Evolutionary conservation across 2,888 invertebrate genomes (phyloP).

Genomic region (Calliopum simillimum): DNA sequence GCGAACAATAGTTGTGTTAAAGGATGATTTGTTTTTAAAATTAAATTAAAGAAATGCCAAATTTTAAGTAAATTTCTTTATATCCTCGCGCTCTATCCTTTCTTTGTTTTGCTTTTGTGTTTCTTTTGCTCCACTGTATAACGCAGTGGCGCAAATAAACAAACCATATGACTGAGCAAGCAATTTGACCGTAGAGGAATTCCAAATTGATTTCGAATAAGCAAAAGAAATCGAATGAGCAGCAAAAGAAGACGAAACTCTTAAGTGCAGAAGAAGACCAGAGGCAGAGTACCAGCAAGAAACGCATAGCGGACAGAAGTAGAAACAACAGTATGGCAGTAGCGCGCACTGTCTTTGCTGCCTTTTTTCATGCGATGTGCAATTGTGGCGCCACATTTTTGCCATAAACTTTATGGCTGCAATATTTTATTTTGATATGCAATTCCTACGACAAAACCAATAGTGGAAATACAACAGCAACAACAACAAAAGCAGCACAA

Average conservation of each 20-base stretch:
- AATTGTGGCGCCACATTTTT: conserved; percentile 29
- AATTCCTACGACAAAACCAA: background rate
- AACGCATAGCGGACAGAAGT: background rate
- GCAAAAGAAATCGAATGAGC: background rate
- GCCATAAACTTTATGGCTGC: conserved; percentile 20
- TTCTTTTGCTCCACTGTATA: too few relatives aligned
- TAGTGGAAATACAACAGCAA: background rate
- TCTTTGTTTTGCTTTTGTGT: too few relatives aligned
- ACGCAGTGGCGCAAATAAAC: too few relatives aligned
- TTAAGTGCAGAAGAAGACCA: background rate
- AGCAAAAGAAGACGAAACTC: background rate
- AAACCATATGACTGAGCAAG: too few relatives aligned
- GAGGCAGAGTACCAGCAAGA: background rate
- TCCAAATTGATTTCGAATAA: too few relatives aligned
- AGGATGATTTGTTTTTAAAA: too few relatives aligned
- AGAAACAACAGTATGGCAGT: background rate
- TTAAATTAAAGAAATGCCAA: too few relatives aligned
- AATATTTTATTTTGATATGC: conserved; percentile 24
- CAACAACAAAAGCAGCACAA: background rate
- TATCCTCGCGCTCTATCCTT: too few relatives aligned
- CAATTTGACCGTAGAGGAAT: too few relatives aligned
- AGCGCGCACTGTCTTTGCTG: too few relatives aligned
- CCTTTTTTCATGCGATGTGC: conserved; percentile 8
- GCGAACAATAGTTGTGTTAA: too few relatives aligned
- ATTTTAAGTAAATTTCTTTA: too few relatives aligned